A percentile compares a stretch with the other conserved stretches of the same genome.
Evolutionary conservation across 2,113 vertebrate genomes (phyloP).

Genomic region (Nothocercus julius): DNA sequence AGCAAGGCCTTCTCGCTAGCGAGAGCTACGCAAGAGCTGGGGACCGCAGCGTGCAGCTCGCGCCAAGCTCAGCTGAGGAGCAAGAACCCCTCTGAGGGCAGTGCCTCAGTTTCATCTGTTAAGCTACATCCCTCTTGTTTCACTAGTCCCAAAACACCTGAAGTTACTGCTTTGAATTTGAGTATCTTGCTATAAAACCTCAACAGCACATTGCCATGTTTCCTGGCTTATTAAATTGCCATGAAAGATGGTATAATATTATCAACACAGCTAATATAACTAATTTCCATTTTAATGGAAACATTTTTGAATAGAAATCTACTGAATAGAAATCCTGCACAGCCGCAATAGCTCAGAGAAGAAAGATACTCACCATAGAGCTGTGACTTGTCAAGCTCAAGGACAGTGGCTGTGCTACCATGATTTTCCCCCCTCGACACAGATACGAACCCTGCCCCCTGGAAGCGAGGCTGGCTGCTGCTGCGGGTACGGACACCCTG

Average conservation of each 20-base stretch:
- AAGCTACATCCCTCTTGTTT: accelerated
- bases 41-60: accelerated
- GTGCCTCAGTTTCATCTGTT: accelerated
- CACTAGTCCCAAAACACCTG: accelerated
- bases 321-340: not conserved
- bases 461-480: too few relatives aligned
- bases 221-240: not conserved
- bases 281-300: too few relatives aligned
- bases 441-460: accelerated
- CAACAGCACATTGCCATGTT: accelerated
- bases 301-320: too few relatives aligned
- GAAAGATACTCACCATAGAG: accelerated
- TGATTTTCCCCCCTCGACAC: not conserved
- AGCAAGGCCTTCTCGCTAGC: accelerated
- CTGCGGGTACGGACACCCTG: not conserved
- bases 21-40: accelerated
- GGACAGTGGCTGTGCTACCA: not conserved
- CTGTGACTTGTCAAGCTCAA: not conserved
- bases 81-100: accelerated
- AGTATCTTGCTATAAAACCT: accelerated
- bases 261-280: too few relatives aligned
- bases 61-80: accelerated
- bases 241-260: too few relatives aligned
- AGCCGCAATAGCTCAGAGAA: accelerated
- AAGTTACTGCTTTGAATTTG: accelerated